Conservation (phyloP, 53 echinoderm and acorn worm species). For the Luidia sarsii region DNA sequence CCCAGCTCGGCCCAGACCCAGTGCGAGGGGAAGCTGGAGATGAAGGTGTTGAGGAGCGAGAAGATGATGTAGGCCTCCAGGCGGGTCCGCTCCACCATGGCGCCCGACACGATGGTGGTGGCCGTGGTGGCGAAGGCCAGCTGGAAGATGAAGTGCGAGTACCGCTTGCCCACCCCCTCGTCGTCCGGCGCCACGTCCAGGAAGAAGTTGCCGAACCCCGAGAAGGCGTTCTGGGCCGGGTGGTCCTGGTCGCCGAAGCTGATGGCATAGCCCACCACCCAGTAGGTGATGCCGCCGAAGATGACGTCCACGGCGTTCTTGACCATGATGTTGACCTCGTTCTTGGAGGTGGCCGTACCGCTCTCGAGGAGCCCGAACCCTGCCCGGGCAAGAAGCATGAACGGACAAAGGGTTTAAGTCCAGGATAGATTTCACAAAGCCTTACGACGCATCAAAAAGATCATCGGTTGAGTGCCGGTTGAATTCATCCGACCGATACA, state of each 20-base stretch:
- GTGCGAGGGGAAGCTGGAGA: conserved; percentile 69
- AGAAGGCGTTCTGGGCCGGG: conserved; percentile 51
- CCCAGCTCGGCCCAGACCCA: conserved; percentile 73
- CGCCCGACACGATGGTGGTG: conserved; percentile 81
- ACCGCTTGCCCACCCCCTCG: conserved; percentile 43
- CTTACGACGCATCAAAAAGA: no score
- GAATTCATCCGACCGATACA: no score
- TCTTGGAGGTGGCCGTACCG: conserved; percentile 75
- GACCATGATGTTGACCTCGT: conserved; percentile 83
- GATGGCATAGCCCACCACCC: conserved; percentile 67
- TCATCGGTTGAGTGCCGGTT: no score
- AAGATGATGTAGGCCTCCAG: conserved; percentile 80
- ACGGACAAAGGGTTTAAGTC: no score
- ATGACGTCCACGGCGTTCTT: conserved; percentile 83
- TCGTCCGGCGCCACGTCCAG: conserved; percentile 24
- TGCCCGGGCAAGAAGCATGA: neutral
- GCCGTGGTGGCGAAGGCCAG: conserved; percentile 76
- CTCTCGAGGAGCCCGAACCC: conserved; percentile 67
- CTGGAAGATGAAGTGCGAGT: conserved; percentile 78
- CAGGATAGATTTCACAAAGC: no score
- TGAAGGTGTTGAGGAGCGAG: conserved; percentile 67
- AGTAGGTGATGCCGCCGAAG: conserved; percentile 74
- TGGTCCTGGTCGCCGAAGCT: conserved; percentile 60
- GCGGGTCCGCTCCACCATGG: conserved; percentile 78
- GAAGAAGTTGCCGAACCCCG: conserved; percentile 66